Percentiles rank a stretch among this genome's conserved stretches.
These are phyloP conservation scores for Chlamydotis undulata DNA, from an alignment of 2,113 vertebrate species.

Conservation along the genomic window DNA sequence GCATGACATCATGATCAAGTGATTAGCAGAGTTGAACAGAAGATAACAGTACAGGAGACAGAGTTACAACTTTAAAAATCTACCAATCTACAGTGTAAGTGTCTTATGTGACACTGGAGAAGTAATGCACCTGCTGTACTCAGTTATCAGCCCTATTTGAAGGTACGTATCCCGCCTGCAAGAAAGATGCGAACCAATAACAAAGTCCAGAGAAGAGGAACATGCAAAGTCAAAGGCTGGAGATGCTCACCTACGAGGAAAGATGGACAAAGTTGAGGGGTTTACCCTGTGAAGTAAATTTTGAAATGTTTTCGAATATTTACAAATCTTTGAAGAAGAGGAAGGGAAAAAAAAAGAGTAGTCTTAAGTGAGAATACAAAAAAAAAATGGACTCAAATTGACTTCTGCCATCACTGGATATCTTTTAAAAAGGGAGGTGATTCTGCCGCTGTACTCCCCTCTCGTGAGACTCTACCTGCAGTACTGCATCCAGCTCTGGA, in stretches of 20 bases:
- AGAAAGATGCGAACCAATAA: neutral
- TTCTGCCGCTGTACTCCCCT: too few species aligned
- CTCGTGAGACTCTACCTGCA: too few species aligned
- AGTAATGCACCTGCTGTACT: neutral
- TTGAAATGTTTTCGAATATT: neutral
- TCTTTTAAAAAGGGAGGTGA: neutral
- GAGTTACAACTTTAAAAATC: neutral
- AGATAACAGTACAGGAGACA: neutral
- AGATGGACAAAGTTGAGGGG: neutral
- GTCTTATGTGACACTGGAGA: neutral
- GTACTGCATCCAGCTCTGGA: too few species aligned
- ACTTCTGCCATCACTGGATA: neutral
- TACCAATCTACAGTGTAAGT: neutral
- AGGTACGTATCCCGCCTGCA: neutral
- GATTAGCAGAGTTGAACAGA: neutral
- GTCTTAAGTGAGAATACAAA: neutral
- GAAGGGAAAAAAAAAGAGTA: neutral
- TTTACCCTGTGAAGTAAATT: neutral
- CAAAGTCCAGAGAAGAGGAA: neutral
- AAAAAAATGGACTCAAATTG: neutral
- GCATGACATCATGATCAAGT: neutral
- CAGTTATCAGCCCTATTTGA: neutral
- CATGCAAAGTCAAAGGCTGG: neutral
- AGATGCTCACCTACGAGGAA: neutral
- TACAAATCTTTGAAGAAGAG: neutral